Evolutionary conservation across 1,140 invertebrate genomes (phyloP), one percentile per base, ranked within the genome.

Genomic region (Zophobas atratus): DNA sequence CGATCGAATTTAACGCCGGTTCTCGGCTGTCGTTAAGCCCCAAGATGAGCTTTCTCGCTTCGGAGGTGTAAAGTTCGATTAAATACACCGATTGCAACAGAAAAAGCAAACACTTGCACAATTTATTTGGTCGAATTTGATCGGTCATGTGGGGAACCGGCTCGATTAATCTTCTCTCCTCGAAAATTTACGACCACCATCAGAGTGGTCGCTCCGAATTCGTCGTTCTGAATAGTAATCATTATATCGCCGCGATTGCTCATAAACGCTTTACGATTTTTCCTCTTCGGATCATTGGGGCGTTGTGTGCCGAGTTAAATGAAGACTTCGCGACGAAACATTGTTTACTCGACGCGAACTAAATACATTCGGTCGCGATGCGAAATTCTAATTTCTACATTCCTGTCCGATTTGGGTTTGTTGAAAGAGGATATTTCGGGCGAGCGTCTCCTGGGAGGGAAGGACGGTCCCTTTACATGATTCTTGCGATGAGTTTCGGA

Each of bases 71-170:
- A 75, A 75, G 51, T 75, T 74, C 77, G 77, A 67, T 77, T 77
- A 74, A 77, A 77, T 74, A 77, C 72, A 56, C 60, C 77, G 79
- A 80, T 80, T 78, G 77, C 78, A 80, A 80, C 67, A 48, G 71
- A 75, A 80, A 80, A 80, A 75, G 79, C 73, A 80, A 80, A 80
- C 76, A 80, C 76, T 78, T 76, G 63, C 73, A 49, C 63, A 76
- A 78, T 78, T 78, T 76, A 78, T 80, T 78, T 80, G 20, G 46
- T 56, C 73, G 63, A 79, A 79, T 79, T 79, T 79, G 76, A 79
- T 79, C 73, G 77, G 53, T 76, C 73, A 79, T 79, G 67, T 79
- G 77, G 77, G 73, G 67, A 79, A 71, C 43, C 77, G 33, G 67
- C 63, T 57, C 77, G 71, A 79, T 79, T 79, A 79, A 79, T 79